These are phyloP conservation scores for Scaptomyza pallida DNA, from an alignment of 1,140 invertebrate genomes.

Conservation along the genomic window DNA sequence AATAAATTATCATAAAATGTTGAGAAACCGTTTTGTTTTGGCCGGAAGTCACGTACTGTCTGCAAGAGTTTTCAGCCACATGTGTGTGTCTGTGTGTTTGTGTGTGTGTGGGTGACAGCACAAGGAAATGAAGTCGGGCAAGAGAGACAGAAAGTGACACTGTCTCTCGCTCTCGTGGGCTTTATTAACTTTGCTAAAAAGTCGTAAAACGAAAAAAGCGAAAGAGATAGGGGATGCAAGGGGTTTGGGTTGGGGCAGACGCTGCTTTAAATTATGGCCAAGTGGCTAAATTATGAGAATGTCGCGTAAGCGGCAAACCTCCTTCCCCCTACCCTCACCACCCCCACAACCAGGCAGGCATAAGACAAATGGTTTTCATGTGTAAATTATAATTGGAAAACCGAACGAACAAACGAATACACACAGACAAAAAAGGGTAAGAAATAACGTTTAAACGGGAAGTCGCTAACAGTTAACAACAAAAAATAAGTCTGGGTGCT, in stretches of 20 bases:
- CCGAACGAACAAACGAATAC: conserved; percentile 5
- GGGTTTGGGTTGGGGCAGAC: not conserved
- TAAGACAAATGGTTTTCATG: conserved; percentile 74
- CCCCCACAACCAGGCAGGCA: conserved; percentile 33
- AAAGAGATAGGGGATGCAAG: too few relatives aligned
- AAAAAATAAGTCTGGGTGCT: not conserved
- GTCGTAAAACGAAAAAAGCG: conserved; percentile 13
- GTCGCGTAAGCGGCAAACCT: conserved; percentile 57
- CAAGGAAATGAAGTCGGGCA: conserved; percentile 12
- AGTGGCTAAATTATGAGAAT: conserved; percentile 79
- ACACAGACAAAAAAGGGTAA: conserved; percentile 18
- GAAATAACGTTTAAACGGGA: conserved; percentile 7
- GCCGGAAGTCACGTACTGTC: conserved; percentile 81
- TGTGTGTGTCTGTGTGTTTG: conserved; percentile 20
- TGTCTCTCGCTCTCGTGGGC: conserved; percentile 27
- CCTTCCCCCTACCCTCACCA: too few relatives aligned
- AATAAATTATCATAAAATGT: conserved; percentile 82
- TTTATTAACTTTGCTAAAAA: conserved; percentile 52
- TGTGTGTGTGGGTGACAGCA: conserved; percentile 1
- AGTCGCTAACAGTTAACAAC: not conserved
- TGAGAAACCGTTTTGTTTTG: conserved; percentile 78
- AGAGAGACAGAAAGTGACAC: not conserved
- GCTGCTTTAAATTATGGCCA: conserved; percentile 73
- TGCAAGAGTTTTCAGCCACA: conserved; percentile 45
- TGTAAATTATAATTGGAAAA: conserved; percentile 80